These are phyloP conservation scores for Aspidiotus rigidus DNA, from an alignment of 2,888 invertebrate genomes.

Conservation along the genomic window DNA sequence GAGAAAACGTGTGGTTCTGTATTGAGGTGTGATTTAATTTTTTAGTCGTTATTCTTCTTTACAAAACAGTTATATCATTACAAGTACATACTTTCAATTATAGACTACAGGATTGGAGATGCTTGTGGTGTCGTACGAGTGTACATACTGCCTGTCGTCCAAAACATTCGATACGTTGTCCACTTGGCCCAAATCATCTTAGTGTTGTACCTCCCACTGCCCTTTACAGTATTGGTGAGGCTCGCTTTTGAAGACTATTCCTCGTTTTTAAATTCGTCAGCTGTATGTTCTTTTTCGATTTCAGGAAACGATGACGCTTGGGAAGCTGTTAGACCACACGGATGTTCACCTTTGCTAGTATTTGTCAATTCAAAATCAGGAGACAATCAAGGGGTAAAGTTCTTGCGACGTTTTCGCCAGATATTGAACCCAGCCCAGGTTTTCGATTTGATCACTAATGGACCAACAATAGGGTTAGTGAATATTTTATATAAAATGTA, in stretches of 20 bases:
- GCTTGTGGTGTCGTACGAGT: conserved; percentile 88
- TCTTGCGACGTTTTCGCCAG: conserved; percentile 87
- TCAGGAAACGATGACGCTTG: conserved; percentile 76
- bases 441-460: conserved; percentile 84
- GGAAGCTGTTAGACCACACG: conserved; percentile 65
- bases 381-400: conserved; percentile 95
- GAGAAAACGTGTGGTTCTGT: conserved; percentile 96
- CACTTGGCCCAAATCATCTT: conserved; percentile 76
- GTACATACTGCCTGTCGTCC: conserved; percentile 88
- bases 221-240: conserved; percentile 68
- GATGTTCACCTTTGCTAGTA: conserved; percentile 75
- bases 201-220: conserved; percentile 92
- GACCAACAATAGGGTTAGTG: conserved; percentile 67
- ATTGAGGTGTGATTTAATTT: conserved; percentile 54
- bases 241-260: background rate
- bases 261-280: background rate
- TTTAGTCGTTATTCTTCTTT: background rate
- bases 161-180: conserved; percentile 65
- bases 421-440: conserved; percentile 94
- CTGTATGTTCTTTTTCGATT: conserved; percentile 1
- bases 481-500: background rate
- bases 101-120: conserved; percentile 89
- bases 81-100: background rate
- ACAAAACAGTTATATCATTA: too few species aligned
- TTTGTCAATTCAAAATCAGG: conserved; percentile 97